Percentiles rank a stretch among this genome's conserved stretches.
phyloP scores from a whole-genome alignment of 1,140 invertebrate genomes.

The Kradibia gibbosae region DNA sequence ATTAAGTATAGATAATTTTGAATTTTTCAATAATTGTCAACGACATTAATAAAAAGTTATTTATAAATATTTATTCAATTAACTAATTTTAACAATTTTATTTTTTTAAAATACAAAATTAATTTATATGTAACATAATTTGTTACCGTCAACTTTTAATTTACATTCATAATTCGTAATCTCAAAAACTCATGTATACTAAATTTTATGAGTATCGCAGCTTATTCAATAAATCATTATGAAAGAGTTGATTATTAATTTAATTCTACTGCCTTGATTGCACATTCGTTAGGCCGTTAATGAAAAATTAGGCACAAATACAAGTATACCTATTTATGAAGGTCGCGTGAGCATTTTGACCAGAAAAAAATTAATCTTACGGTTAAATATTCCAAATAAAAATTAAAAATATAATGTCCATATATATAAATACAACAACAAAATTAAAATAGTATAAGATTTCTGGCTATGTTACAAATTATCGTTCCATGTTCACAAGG shows the following conservation, averaged over 20 bases:
- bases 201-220: slow-evolving; percentile 28
- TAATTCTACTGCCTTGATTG: slow-evolving; percentile 19
- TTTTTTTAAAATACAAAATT: not conserved
- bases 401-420: too few relatives aligned
- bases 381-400: too few relatives aligned
- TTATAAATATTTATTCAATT: too few relatives aligned
- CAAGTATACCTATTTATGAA: not conserved
- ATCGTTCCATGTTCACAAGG: not conserved
- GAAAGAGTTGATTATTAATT: slow-evolving; percentile 27
- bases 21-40: too few relatives aligned
- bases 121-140: not conserved
- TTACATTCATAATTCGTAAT: slow-evolving; percentile 15
- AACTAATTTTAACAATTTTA: too few relatives aligned
- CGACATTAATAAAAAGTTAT: too few relatives aligned
- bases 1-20: not conserved
- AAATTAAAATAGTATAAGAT: too few relatives aligned
- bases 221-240: slow-evolving; percentile 28
- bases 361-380: too few relatives aligned
- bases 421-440: too few relatives aligned
- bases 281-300: slow-evolving; percentile 19
- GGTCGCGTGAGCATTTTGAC: not conserved
- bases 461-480: too few relatives aligned
- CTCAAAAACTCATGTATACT: slow-evolving; percentile 6
- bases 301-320: slow-evolving; percentile 22
- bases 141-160: slow-evolving; percentile 1